A percentile compares a stretch with the other conserved stretches of the same genome.
Conservation (phyloP, 2,888 invertebrate genomes). For the Andrena camellia region DNA sequence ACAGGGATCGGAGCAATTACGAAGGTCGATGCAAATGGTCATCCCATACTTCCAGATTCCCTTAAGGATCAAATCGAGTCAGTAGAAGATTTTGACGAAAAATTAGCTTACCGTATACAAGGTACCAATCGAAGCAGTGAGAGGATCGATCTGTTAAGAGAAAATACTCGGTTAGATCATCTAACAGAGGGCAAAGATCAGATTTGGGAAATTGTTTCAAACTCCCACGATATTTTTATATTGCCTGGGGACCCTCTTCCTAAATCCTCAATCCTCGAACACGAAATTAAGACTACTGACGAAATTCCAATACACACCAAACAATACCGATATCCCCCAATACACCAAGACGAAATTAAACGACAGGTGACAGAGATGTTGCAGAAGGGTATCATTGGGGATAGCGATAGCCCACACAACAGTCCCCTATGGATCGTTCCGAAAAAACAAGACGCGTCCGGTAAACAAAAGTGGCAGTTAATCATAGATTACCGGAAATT, state of each 20-base stretch:
- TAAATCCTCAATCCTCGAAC: conserved; percentile 13
- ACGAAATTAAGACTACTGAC: conserved; percentile 24
- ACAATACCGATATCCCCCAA: conserved; percentile 27
- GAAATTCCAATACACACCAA: conserved; percentile 14
- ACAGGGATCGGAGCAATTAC: conserved; percentile 4
- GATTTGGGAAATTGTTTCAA: neutral
- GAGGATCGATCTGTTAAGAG: neutral
- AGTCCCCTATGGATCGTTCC: conserved; percentile 23
- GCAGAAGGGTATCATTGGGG: conserved; percentile 11
- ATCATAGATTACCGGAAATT: conserved; percentile 8
- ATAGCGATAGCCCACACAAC: conserved; percentile 6
- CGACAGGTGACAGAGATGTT: neutral
- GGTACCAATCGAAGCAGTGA: neutral
- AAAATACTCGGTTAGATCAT: conserved; percentile 17
- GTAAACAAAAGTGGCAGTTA: conserved; percentile 13
- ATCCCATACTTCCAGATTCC: neutral
- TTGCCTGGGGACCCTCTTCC: conserved; percentile 7
- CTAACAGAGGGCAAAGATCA: neutral
- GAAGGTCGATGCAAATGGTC: conserved; percentile 12
- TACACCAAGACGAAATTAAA: conserved; percentile 26
- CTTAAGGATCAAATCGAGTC: conserved; percentile 17
- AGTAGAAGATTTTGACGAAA: conserved; percentile 15
- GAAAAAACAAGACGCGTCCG: conserved; percentile 5
- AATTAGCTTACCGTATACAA: neutral
- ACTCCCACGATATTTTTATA: conserved; percentile 1